Conservation (phyloP, 2,888 invertebrate species). For the Seladonia tumulorum region DNA sequence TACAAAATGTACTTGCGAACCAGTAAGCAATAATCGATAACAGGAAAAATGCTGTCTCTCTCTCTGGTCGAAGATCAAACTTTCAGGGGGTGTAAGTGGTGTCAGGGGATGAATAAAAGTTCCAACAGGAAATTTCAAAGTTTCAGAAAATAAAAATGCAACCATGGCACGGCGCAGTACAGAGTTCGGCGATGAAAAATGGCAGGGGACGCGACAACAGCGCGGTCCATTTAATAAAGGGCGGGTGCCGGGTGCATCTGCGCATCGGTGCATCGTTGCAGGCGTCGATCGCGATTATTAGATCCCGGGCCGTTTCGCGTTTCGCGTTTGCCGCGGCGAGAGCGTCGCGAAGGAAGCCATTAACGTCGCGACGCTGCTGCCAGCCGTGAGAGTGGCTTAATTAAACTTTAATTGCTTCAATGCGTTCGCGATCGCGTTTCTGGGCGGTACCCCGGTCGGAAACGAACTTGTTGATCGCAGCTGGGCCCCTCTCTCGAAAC, state of each 20-base stretch:
- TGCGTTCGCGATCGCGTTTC: conserved; percentile 52
- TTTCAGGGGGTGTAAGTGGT: not conserved
- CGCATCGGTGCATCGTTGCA: not conserved
- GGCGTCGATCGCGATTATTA: conserved; percentile 55
- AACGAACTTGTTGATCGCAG: conserved; percentile 57
- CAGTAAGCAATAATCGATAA: not conserved
- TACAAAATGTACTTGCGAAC: not conserved
- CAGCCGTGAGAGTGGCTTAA: conserved; percentile 48
- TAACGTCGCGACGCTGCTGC: conserved; percentile 27
- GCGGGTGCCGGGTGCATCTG: conserved; percentile 8
- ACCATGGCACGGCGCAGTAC: not conserved
- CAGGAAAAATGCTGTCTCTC: not conserved
- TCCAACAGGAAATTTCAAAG: not conserved
- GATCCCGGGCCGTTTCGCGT: conserved; percentile 12
- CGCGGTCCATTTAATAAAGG: conserved; percentile 44
- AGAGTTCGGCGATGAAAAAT: not conserved
- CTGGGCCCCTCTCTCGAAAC: not conserved
- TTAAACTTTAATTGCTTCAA: conserved; percentile 64
- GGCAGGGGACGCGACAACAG: not conserved
- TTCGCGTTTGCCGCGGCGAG: conserved; percentile 16
- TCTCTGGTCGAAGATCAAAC: not conserved
- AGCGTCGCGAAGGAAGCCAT: conserved; percentile 26
- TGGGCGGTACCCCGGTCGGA: conserved; percentile 11
- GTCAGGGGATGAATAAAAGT: not conserved
- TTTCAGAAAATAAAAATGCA: not conserved